phyloP scores from a whole-genome alignment of 2,113 vertebrate genomes.

The Xyrauchen texanus region DNA sequence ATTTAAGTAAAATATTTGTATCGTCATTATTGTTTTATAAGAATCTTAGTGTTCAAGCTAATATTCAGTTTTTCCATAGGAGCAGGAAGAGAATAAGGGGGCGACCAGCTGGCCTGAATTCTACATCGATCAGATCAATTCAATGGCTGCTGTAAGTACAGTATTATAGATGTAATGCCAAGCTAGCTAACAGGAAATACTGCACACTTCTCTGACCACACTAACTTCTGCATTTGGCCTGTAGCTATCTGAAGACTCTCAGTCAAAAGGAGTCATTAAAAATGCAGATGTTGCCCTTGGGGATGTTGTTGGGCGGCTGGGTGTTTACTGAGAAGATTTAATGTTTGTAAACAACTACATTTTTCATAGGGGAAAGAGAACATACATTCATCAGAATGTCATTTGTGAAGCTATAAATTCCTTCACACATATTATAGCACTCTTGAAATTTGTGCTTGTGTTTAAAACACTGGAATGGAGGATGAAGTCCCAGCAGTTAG shows the following conservation, averaged over 20 bases:
- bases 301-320: not conserved
- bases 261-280: conserved; percentile 14
- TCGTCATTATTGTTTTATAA: too few relatives aligned
- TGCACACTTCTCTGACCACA: not conserved
- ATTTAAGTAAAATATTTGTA: too few relatives aligned
- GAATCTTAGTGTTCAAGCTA: not conserved
- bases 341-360: conserved; percentile 21
- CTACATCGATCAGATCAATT: conserved; percentile 92
- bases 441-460: not conserved
- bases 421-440: not conserved
- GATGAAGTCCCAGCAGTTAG: not conserved
- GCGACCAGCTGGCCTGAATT: conserved; percentile 90
- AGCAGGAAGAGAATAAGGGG: conserved; percentile 89
- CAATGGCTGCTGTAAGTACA: conserved; percentile 88
- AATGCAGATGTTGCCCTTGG: conserved; percentile 6
- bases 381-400: not conserved
- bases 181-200: not conserved
- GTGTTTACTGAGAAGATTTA: not conserved
- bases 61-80: conserved; percentile 67
- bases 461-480: not conserved
- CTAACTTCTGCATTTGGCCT: not conserved
- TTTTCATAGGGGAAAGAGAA: not conserved
- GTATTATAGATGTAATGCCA: not conserved
- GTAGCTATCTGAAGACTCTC: not conserved
- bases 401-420: conserved; percentile 21